A percentile compares a stretch with the other conserved stretches of the same genome.
phyloP scores from a whole-genome alignment of 2,797 vertebrate genomes.

The Poecile montanus region DNA sequence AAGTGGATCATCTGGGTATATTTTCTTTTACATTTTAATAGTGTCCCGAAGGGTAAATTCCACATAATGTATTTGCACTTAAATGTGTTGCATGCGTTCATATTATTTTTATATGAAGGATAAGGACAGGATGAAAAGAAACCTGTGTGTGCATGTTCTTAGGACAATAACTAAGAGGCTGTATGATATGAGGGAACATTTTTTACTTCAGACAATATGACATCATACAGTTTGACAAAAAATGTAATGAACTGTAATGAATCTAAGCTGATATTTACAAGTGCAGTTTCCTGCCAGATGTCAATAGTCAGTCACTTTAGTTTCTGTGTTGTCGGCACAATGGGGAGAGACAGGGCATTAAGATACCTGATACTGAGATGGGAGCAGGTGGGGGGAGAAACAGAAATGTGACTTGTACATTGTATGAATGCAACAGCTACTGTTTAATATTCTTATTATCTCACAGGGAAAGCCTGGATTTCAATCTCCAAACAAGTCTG shows the following conservation, averaged over 20 bases:
- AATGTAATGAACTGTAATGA: constrained; percentile 8
- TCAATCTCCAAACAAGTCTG: neutral
- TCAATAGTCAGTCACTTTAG: neutral
- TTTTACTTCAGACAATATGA: constrained; percentile 5
- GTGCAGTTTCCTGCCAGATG: constrained; percentile 7
- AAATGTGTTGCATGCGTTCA: neutral
- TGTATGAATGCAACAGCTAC: neutral
- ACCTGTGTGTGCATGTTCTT: neutral
- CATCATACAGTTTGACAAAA: constrained; percentile 25
- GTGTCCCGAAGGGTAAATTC: neutral
- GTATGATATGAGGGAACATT: neutral
- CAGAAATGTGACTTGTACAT: neutral
- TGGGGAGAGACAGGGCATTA: neutral
- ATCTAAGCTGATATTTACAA: constrained; percentile 18
- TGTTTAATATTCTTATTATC: neutral
- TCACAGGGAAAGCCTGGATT: neutral
- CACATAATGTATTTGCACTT: neutral
- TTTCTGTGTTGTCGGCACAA: neutral
- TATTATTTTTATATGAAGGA: neutral
- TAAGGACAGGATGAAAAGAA: neutral
- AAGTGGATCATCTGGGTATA: neutral
- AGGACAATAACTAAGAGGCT: neutral
- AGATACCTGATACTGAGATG: neutral
- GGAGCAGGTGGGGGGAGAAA: neutral
- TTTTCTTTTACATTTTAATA: constrained; percentile 5